Percentiles rank a stretch among this genome's conserved stretches.
Evolutionary conservation across 2,888 invertebrate genomes (phyloP).

Genomic region (Melanostoma mellinum): DNA sequence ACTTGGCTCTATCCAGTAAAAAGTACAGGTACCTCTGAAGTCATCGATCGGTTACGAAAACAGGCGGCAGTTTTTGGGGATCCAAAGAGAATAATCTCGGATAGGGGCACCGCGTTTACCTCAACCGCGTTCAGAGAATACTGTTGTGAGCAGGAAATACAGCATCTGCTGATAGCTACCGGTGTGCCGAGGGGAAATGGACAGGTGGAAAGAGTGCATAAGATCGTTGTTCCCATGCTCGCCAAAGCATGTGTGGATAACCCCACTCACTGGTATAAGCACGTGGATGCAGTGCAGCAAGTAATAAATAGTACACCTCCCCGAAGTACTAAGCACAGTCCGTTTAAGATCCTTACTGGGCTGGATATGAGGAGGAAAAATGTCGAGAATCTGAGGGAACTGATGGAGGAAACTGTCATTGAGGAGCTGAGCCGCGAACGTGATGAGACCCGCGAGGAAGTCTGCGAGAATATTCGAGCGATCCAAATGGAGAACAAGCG

Average conservation of each 20-base stretch:
- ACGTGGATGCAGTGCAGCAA: constrained; percentile 72
- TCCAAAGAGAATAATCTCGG: constrained; percentile 77
- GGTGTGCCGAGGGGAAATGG: constrained; percentile 78
- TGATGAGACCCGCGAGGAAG: background rate
- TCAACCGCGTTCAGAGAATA: constrained; percentile 42
- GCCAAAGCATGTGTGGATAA: constrained; percentile 77
- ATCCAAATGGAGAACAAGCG: constrained; percentile 14
- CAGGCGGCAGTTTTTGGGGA: constrained; percentile 76
- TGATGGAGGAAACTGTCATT: too few relatives aligned
- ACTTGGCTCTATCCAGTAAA: constrained; percentile 78
- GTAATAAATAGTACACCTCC: constrained; percentile 74
- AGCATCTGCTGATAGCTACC: constrained; percentile 75
- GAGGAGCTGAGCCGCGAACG: too few relatives aligned
- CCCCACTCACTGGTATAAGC: constrained; percentile 75
- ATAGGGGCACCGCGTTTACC: constrained; percentile 67
- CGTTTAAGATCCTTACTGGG: constrained; percentile 23
- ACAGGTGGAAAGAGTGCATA: constrained; percentile 76
- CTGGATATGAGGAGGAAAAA: background rate
- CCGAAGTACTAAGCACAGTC: constrained; percentile 65
- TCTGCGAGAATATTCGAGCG: constrained; percentile 1
- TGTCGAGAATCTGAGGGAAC: background rate
- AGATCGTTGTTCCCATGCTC: constrained; percentile 30
- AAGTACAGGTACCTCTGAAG: constrained; percentile 75
- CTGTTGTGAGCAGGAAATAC: constrained; percentile 74
- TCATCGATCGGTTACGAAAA: constrained; percentile 74